Evolutionary conservation across 2,797 vertebrate species (phyloP).

Genomic region (Ambastaia sidthimunki): DNA sequence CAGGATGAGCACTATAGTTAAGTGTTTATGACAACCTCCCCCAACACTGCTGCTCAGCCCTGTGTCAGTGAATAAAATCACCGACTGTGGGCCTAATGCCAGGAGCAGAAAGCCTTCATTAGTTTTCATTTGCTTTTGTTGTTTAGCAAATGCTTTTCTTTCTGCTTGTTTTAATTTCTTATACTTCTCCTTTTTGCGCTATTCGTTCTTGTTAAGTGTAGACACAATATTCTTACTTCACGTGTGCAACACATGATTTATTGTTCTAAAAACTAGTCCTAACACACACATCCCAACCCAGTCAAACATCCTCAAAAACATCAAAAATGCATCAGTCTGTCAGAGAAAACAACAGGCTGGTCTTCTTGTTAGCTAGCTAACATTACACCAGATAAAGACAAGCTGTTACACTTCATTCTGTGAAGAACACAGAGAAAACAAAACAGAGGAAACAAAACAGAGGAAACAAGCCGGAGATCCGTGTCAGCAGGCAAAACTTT

Average conservation of each 20-base stretch:
- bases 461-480: not conserved
- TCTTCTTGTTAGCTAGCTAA: not conserved
- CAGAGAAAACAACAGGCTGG: not conserved
- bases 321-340: not conserved
- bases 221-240: constrained; percentile 2
- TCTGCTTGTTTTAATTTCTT: not conserved
- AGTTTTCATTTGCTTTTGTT: constrained; percentile 77
- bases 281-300: not conserved
- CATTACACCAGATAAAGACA: not conserved
- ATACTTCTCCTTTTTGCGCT: not conserved
- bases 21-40: constrained; percentile 65
- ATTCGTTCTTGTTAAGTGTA: not conserved
- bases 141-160: constrained; percentile 60
- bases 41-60: constrained; percentile 51
- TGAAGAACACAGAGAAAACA: not conserved
- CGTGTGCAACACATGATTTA: not conserved
- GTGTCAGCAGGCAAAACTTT: not conserved
- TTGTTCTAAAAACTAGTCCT: not conserved
- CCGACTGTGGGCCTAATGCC: constrained; percentile 71
- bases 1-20: constrained; percentile 37
- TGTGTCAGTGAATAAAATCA: constrained; percentile 61
- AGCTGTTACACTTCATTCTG: not conserved
- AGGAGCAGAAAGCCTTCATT: constrained; percentile 77
- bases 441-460: not conserved
- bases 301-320: not conserved